Percentiles rank a stretch among this genome's conserved stretches.
phyloP scores from a whole-genome alignment of 1,140 invertebrate species.

The Helicoverpa zea region DNA sequence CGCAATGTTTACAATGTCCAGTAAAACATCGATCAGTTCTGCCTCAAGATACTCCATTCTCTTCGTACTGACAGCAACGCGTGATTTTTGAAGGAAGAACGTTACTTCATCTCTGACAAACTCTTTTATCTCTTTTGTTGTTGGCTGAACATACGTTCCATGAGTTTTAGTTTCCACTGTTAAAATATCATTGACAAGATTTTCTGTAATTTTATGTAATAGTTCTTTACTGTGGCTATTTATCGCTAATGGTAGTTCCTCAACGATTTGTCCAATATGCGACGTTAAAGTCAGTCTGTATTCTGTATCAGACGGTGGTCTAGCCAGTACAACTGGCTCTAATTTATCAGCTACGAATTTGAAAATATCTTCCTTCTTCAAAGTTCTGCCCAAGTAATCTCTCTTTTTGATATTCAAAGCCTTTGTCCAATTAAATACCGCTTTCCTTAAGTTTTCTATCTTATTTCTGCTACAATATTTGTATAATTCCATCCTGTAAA shows the following conservation, averaged over 20 bases:
- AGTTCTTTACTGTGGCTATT: conserved; percentile 13
- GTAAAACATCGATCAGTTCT: conserved; percentile 31
- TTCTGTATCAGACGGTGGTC: conserved; percentile 17
- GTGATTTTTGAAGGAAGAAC: conserved; percentile 24
- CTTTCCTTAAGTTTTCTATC: conserved; percentile 23
- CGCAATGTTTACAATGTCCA: neutral
- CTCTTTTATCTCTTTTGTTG: conserved; percentile 35
- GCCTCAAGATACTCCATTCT: conserved; percentile 33
- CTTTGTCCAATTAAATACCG: conserved; percentile 39
- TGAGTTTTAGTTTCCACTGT: conserved; percentile 1
- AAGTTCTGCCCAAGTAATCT: conserved; percentile 31
- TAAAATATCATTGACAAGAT: conserved; percentile 35
- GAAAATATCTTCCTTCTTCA: conserved; percentile 36
- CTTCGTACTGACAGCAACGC: neutral
- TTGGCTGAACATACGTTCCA: conserved; percentile 31
- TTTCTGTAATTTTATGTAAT: conserved; percentile 36
- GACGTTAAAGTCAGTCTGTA: conserved; percentile 40
- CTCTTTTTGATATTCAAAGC: conserved; percentile 35
- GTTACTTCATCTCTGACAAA: conserved; percentile 43
- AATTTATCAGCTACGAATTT: conserved; percentile 32
- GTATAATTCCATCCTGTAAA: neutral
- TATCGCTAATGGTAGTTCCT: conserved; percentile 38
- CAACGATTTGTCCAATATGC: conserved; percentile 30
- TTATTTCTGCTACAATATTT: conserved; percentile 25
- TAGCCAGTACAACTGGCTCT: conserved; percentile 43